Conservation (phyloP, 2,113 vertebrate species). For the Hippocampus zosterae region DNA sequence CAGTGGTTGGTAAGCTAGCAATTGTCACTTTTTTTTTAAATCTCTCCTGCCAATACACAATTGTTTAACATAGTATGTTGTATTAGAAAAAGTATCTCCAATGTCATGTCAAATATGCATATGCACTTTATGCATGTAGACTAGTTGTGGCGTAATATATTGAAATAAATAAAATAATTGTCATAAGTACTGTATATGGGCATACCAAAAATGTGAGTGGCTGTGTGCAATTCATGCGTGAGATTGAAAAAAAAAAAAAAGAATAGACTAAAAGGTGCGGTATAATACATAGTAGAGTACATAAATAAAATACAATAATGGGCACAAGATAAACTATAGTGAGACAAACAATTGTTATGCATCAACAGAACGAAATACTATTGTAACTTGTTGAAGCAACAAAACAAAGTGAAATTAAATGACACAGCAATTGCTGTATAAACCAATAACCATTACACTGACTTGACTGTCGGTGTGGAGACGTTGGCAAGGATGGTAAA, state of each 20-base stretch:
- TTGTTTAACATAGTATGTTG: no score
- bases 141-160: no score
- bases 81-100: no score
- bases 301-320: neutral
- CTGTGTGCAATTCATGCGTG: no score
- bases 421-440: neutral
- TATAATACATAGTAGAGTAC: no score
- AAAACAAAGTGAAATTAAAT: neutral
- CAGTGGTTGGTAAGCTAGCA: neutral
- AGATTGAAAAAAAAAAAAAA: no score
- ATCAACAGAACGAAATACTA: neutral
- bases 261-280: no score
- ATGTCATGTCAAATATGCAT: no score
- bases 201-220: no score
- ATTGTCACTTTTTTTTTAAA: neutral
- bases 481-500: slow-evolving; percentile 77
- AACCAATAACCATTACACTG: slow-evolving; percentile 56
- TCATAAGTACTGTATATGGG: no score
- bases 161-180: neutral
- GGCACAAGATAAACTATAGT: neutral
- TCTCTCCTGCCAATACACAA: neutral
- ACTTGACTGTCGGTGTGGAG: slow-evolving; percentile 66
- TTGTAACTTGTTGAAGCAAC: neutral
- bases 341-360: neutral
- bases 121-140: no score